phyloP scores from a whole-genome alignment of 2,888 invertebrate species.

The Cataglyphis albicans region DNA sequence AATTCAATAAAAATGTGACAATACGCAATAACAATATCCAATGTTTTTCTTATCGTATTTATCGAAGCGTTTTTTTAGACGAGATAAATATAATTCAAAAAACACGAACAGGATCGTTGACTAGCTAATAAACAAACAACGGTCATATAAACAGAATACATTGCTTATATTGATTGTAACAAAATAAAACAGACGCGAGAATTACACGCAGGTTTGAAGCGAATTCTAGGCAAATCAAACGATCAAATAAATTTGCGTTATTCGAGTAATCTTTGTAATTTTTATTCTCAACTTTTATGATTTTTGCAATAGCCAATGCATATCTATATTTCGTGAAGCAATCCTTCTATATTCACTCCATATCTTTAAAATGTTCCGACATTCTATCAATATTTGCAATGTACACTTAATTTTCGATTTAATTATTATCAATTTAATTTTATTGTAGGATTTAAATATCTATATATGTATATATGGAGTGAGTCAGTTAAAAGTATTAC shows the following conservation, averaged over 20 bases:
- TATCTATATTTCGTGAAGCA: background rate
- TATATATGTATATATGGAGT: background rate
- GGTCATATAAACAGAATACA: background rate
- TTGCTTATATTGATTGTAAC: slow-evolving; percentile 11
- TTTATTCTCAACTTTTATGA: background rate
- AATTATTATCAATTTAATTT: background rate
- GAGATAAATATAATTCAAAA: slow-evolving; percentile 19
- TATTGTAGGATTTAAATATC: background rate
- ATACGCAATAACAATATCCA: background rate
- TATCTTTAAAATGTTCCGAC: slow-evolving; percentile 1
- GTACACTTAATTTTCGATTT: background rate
- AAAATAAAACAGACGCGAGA: slow-evolving; percentile 34
- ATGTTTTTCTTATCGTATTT: slow-evolving; percentile 31
- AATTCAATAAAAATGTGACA: background rate
- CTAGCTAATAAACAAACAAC: slow-evolving; percentile 23
- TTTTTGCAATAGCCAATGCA: background rate
- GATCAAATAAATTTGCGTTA: slow-evolving; percentile 11
- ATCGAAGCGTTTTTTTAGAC: slow-evolving; percentile 24
- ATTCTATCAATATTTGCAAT: slow-evolving; percentile 12
- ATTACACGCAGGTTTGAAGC: background rate
- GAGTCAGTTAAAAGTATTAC: too few species aligned
- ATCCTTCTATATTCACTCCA: background rate
- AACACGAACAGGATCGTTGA: background rate
- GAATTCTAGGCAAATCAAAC: slow-evolving; percentile 13
- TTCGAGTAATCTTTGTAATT: slow-evolving; percentile 21